Evolutionary conservation across 1,140 invertebrate species (phyloP), one percentile per base, ranked within the genome.

Genomic region (Drosophila yakuba): DNA sequence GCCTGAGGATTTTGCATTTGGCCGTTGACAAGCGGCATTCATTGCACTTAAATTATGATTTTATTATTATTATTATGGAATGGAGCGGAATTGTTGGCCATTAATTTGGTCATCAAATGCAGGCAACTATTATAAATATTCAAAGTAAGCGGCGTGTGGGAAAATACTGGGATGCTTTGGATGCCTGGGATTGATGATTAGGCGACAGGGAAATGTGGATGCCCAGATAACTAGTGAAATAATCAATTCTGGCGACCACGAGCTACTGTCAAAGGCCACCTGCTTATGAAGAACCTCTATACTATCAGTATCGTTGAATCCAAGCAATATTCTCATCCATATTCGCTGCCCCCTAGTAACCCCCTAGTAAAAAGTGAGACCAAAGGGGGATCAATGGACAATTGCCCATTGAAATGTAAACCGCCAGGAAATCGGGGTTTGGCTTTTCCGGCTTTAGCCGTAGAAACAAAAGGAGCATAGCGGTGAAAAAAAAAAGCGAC

Each of bases 381-480:
- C 58, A 66, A 47, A 52, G 52, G 64, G 64, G 67, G 51, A 69
- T 44, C 67, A 51, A 57, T 17, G 59, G 36, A 86, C 89, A 84
- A 89, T 89, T 89, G 84, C 80, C 84, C 80, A 89, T 89, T 89
- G 84, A 89, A 89, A 89, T 89, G 84, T 89, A 89, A 89, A 89
- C 84, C 80, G 80, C 80, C 80, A 89, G 84, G 84, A 89, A 89
- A 89, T 89, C 84, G 85, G 84, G 84, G 84, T 89, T 89, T 89
- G 84, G 84, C 84, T 89, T 89, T 89, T 89, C 84, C 84, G 84
- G 84, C 84, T 89, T 89, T 89, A 78, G 52, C 55, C 15, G 20
- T 44, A 47, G 52, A 68, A 89, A 89, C 80, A 89, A 89, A 74
- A 74, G 79, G 50, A 48, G 41, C 35, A 39, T 45, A 43, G 35